phyloP scores from a whole-genome alignment of 2,113 vertebrate species.

The Neomonachus schauinslandi region DNA sequence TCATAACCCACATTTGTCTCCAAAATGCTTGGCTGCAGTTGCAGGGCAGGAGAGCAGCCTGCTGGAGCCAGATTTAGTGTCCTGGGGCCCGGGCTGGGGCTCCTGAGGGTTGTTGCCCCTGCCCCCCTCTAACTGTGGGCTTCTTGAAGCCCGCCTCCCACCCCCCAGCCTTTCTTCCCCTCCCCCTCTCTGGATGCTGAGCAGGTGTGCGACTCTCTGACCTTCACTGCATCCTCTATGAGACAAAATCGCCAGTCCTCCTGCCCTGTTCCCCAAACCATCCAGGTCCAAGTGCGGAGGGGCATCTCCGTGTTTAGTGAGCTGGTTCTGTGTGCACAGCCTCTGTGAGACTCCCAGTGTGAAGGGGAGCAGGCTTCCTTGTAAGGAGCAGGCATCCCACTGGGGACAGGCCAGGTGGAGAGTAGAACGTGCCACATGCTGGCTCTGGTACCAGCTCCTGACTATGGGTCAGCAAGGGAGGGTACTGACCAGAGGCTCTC shows the following conservation, averaged over 20 bases:
- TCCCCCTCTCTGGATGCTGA: neutral
- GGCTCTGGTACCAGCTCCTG: neutral
- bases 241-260: neutral
- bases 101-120: neutral
- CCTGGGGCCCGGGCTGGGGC: neutral
- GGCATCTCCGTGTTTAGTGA: neutral
- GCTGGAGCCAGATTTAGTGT: neutral
- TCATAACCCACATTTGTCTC: neutral
- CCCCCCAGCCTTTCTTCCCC: neutral
- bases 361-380: neutral
- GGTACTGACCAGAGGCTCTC: neutral
- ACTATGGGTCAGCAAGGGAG: neutral
- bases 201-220: fast-evolving
- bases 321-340: neutral
- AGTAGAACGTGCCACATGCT: neutral
- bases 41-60: neutral
- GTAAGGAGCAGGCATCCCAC: neutral
- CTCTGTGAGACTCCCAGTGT: neutral
- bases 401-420: neutral
- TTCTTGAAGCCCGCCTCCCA: fast-evolving
- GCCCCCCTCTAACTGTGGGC: neutral
- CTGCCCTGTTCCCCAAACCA: neutral
- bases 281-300: neutral
- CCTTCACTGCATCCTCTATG: neutral
- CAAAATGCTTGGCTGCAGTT: neutral